Evolutionary conservation across 2,113 vertebrate genomes (phyloP).

Genomic region (Oxyura jamaicensis): DNA sequence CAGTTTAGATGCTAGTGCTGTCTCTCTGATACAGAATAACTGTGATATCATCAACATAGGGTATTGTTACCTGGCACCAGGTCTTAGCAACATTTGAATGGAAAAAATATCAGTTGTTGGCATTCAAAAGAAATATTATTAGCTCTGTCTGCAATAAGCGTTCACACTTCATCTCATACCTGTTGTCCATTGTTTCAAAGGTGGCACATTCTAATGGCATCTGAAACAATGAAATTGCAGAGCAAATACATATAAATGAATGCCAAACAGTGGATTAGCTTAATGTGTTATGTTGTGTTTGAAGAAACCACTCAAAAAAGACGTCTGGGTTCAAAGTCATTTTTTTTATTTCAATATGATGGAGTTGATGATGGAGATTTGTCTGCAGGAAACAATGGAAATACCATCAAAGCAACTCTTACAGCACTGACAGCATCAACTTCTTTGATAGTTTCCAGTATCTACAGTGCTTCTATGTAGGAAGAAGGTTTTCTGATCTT

Average conservation of each 20-base stretch:
- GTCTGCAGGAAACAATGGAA: conserved; percentile 60
- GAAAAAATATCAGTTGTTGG: conserved; percentile 66
- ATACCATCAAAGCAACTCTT: neutral
- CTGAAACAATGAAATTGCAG: conserved; percentile 68
- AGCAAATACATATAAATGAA: conserved; percentile 60
- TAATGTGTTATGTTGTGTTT: conserved; percentile 4
- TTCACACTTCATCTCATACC: conserved; percentile 53
- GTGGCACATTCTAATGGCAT: conserved; percentile 49
- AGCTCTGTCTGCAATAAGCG: conserved; percentile 59
- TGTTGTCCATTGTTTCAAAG: conserved; percentile 69
- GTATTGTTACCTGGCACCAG: neutral
- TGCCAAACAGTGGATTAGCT: conserved; percentile 41
- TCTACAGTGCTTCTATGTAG: conserved; percentile 20
- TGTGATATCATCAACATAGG: neutral
- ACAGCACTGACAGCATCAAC: neutral
- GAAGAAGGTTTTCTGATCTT: conserved; percentile 54
- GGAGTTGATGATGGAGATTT: conserved; percentile 64
- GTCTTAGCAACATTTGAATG: neutral
- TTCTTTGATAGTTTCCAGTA: conserved; percentile 32
- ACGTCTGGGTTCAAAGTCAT: neutral
- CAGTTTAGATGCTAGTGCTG: neutral
- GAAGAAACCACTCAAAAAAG: conserved; percentile 38
- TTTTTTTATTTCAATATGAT: conserved; percentile 43
- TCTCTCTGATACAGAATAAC: neutral
- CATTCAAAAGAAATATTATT: conserved; percentile 65